Evolutionary conservation across 2,113 vertebrate species (phyloP).

Genomic region (Nesoenas mayeri): DNA sequence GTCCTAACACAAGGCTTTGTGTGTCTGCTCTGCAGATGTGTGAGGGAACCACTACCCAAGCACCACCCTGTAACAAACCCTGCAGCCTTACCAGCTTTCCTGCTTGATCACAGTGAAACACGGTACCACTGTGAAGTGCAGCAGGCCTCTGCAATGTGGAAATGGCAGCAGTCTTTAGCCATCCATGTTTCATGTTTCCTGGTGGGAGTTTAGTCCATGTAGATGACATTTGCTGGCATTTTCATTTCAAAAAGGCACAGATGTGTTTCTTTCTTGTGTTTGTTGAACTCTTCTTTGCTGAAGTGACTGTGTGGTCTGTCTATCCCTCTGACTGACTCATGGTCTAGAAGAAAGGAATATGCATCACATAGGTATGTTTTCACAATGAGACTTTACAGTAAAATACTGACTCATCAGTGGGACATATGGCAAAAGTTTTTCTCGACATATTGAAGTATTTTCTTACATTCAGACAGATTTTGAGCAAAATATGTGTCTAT

Average conservation of each 20-base stretch:
- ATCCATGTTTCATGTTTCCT: not conserved
- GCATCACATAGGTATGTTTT: not conserved
- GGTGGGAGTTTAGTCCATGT: not conserved
- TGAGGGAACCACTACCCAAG: rapidly evolving
- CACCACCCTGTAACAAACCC: rapidly evolving
- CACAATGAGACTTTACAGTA: not conserved
- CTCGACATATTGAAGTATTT: not conserved
- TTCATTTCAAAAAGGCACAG: not conserved
- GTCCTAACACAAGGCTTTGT: not conserved
- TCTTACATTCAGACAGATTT: not conserved
- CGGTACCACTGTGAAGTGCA: not conserved
- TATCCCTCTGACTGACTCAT: not conserved
- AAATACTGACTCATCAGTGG: not conserved
- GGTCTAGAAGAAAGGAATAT: not conserved
- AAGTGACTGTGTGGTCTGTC: not conserved
- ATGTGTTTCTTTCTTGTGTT: not conserved
- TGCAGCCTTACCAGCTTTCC: not conserved
- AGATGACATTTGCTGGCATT: not conserved
- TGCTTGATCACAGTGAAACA: not conserved
- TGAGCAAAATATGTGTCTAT: not conserved
- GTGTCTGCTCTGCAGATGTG: not conserved
- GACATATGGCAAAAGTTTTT: not conserved
- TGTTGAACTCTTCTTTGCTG: not conserved
- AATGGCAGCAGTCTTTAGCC: not conserved
- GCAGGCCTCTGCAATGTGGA: rapidly evolving